Evolutionary conservation across 2,888 invertebrate species (phyloP).

Genomic region (Theodoxus fluviatilis): DNA sequence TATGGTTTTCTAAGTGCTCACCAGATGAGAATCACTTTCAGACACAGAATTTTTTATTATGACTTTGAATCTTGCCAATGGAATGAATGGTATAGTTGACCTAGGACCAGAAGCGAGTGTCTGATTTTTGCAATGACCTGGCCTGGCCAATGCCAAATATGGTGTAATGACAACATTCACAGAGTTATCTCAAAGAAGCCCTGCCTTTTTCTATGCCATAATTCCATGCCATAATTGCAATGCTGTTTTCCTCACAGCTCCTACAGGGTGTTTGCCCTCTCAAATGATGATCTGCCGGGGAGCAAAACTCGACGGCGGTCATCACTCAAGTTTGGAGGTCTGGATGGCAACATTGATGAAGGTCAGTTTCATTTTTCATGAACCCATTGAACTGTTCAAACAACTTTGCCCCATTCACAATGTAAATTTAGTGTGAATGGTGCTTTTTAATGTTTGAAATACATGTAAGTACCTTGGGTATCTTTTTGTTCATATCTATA

Average conservation of each 20-base stretch:
- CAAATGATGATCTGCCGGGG: constrained; percentile 14
- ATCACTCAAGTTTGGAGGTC: constrained; percentile 10
- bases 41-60: no score
- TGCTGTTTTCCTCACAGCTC: constrained; percentile 35
- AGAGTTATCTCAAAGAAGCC: not conserved
- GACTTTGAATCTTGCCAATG: no score
- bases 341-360: constrained; percentile 21
- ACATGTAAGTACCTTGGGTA: no score
- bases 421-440: no score
- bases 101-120: not conserved
- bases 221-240: not conserved
- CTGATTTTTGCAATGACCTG: not conserved
- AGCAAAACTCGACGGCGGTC: constrained; percentile 17
- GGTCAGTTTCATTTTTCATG: not conserved
- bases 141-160: no score
- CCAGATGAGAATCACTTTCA: no score
- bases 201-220: not conserved
- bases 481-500: no score
- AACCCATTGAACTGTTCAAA: no score
- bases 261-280: constrained; percentile 38
- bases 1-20: no score
- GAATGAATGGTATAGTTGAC: not conserved
- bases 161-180: not conserved
- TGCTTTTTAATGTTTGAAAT: no score
- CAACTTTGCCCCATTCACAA: no score